Evolutionary conservation across 2,797 vertebrate genomes (phyloP).

Genomic region (Rhinella marina): DNA sequence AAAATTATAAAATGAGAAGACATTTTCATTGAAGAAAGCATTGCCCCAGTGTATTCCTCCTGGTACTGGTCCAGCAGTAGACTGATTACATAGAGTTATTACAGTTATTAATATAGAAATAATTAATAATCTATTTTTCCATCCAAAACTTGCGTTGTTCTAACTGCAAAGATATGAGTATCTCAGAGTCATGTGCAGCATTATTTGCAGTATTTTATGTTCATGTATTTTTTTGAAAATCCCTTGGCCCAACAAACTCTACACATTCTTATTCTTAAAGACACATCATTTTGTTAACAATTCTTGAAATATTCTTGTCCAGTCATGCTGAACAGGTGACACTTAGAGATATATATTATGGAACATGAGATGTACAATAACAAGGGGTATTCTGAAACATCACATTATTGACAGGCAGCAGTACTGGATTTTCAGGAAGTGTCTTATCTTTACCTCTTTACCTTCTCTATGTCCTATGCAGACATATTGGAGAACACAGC

Average conservation of each 20-base stretch:
- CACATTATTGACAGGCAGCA: conserved; percentile 38
- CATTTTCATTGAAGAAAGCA: no score
- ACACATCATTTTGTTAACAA: conserved; percentile 32
- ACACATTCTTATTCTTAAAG: background rate
- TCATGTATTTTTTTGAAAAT: background rate
- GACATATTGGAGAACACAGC: background rate
- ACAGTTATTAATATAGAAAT: no score
- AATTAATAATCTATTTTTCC: no score
- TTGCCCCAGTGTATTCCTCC: no score
- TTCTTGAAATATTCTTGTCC: conserved; percentile 13
- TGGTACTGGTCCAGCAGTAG: no score
- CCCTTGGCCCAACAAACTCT: background rate
- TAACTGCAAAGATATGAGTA: no score
- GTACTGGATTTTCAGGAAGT: conserved; percentile 43
- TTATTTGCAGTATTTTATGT: background rate
- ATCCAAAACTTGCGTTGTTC: no score
- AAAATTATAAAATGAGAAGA: no score
- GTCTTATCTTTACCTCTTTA: background rate
- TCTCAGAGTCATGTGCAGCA: background rate
- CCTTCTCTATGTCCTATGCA: background rate
- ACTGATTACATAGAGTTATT: no score
- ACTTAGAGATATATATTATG: background rate
- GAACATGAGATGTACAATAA: conserved; percentile 22
- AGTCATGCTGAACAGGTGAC: conserved; percentile 6
- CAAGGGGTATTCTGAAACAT: background rate